A percentile compares a stretch with the other conserved stretches of the same genome.
Conservation (phyloP, 2,888 invertebrate genomes). For the Norana najaformis region DNA sequence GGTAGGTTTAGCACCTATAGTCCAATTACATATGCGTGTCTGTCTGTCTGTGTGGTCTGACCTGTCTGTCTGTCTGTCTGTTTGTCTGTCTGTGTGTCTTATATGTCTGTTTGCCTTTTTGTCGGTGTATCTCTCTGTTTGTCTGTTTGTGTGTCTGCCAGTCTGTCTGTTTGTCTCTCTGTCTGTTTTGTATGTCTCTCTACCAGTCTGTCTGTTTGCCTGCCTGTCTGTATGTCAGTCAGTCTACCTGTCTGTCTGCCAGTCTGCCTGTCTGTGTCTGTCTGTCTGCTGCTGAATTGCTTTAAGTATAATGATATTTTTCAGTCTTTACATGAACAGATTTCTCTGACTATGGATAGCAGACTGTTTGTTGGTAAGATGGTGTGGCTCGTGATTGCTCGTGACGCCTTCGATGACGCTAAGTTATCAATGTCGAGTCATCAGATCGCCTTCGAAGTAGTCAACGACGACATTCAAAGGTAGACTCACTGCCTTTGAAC, state of each 20-base stretch:
- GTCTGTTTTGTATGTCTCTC: neutral
- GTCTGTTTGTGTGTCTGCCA: neutral
- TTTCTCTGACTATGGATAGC: neutral
- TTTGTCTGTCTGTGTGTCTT: neutral
- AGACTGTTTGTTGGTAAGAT: neutral
- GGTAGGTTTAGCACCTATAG: neutral
- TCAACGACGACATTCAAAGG: constrained; percentile 18
- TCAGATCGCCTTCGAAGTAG: neutral
- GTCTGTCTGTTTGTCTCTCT: constrained; percentile 5
- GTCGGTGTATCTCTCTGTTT: neutral
- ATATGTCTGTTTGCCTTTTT: neutral
- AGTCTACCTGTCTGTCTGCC: neutral
- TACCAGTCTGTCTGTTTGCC: neutral
- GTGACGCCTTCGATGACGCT: neutral
- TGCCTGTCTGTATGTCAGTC: constrained; percentile 14
- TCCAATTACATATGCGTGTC: too few species aligned
- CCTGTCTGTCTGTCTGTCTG: neutral
- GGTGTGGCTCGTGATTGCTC: neutral
- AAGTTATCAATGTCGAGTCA: neutral
- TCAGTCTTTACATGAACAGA: neutral
- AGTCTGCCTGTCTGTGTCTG: neutral
- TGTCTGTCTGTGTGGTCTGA: too few species aligned
- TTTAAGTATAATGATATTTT: too few species aligned
- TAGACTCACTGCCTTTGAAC: neutral
- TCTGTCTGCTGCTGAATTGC: neutral